These are phyloP conservation scores for Tetramorium bicarinatum DNA, from an alignment of 2,888 invertebrate species.

Conservation along the genomic window DNA sequence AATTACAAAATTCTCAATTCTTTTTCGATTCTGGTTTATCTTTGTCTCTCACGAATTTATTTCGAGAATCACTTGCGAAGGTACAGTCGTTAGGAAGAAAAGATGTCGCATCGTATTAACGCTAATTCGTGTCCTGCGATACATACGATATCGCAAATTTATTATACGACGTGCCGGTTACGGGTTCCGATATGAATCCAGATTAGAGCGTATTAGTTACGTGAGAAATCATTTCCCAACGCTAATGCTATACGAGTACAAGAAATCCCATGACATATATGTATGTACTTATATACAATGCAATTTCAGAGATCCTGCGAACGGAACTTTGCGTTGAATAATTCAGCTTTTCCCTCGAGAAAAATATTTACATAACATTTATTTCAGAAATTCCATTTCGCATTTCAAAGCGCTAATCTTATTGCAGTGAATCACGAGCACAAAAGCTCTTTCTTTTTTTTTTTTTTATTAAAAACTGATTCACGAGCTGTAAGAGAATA, in stretches of 20 bases:
- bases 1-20: background rate
- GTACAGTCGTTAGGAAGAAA: background rate
- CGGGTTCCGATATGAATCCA: constrained; percentile 16
- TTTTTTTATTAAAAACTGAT: background rate
- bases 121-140: background rate
- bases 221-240: constrained; percentile 46
- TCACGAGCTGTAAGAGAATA: background rate
- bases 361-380: constrained; percentile 20
- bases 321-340: constrained; percentile 28
- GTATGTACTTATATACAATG: background rate
- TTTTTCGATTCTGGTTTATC: background rate
- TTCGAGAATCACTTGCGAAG: background rate
- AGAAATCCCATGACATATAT: constrained; percentile 43
- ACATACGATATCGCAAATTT: constrained; percentile 39
- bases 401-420: background rate
- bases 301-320: constrained; percentile 31
- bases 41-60: background rate
- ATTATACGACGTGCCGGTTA: constrained; percentile 21
- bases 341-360: constrained; percentile 21
- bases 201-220: constrained; percentile 48
- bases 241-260: constrained; percentile 8
- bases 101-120: constrained; percentile 31
- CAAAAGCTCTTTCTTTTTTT: background rate
- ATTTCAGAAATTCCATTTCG: constrained; percentile 23
- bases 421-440: background rate